Base-by-base conservation (phyloP, 2,888 invertebrate species). In the Anaspis maculata region DNA sequence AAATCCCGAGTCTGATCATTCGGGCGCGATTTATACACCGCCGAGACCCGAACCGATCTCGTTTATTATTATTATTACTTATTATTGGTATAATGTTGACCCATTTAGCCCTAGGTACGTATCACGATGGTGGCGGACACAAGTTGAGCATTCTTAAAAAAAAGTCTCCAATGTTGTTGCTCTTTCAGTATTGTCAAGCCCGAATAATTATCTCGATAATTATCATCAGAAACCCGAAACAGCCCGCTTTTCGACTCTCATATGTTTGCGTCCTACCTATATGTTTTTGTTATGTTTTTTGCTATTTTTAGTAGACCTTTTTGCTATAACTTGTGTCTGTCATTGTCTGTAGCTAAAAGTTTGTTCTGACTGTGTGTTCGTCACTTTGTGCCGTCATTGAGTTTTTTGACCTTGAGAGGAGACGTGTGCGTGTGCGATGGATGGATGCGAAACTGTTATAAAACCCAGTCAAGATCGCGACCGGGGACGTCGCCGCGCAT, bases 291-390 rank as follows among this genome's bases (percentile, higher is more conserved):
- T 26, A 34, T n/a, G 32, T 11, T 45, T 46, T n/a, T n/a, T n/a
- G n/a, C n/a, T n/a, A n/a, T 52, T 51, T 54, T 54, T 55, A 56
- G 56, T 58, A 60, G 54, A 55, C 49, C 51, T 54, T 59, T 60
- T 56, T n/a, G n/a, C n/a, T n/a, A n/a, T 61, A 61, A 65, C 67
- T 68, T 67, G 67, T 67, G 68, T 67, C 66, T 66, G 65, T 67
- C 66, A 65, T 63, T 64, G 64, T 65, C 62, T 59, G 64, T 65
- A 65, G 66, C 61, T 62, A 59, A 60, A 30, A 52, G 45, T 51
- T 52, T 52, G 49, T 51, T 59, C 53, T 59, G 51, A 52, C 50
- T 56, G 52, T 56, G 56, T 61, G 59, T 61, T 54, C 61, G 56
- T 58, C 56, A 57, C n/a, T n/a, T 54, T 62, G 62, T 64, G 57